A percentile compares a stretch with the other conserved stretches of the same genome.
Evolutionary conservation across 2,797 vertebrate species (phyloP).

Genomic region (Valencia hispanica): DNA sequence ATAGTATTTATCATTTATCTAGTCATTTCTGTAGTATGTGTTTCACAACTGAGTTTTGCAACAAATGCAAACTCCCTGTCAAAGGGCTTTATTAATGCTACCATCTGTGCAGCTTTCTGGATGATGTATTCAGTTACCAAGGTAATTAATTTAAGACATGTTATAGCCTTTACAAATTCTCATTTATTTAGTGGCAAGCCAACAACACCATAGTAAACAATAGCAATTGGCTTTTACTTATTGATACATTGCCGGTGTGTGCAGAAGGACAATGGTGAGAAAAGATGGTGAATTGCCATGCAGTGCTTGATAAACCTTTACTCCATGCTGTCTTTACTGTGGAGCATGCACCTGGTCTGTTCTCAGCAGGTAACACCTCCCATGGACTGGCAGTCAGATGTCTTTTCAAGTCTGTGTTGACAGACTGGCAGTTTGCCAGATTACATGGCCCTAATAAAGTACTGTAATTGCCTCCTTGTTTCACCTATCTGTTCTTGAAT

Average conservation of each 20-base stretch:
- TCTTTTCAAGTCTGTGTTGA: constrained; percentile 52
- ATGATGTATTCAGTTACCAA: neutral
- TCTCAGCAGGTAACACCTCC: constrained; percentile 66
- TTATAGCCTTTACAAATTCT: neutral
- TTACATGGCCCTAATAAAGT: constrained; percentile 47
- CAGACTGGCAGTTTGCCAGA: constrained; percentile 44
- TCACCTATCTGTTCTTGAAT: neutral
- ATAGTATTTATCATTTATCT: no score
- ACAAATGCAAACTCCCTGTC: neutral
- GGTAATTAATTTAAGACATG: neutral
- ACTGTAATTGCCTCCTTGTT: constrained; percentile 19
- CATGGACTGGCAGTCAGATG: constrained; percentile 55
- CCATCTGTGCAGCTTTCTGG: neutral
- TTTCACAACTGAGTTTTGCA: neutral
- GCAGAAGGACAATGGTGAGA: constrained; percentile 4
- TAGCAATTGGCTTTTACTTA: constrained; percentile 37
- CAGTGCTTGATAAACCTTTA: constrained; percentile 55
- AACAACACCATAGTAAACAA: neutral
- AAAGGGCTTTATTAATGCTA: neutral
- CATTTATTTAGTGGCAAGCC: neutral
- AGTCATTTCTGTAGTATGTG: neutral
- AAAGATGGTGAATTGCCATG: constrained; percentile 34
- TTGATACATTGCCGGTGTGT: constrained; percentile 32
- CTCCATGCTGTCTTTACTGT: constrained; percentile 61
- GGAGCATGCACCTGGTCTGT: constrained; percentile 72